phyloP scores from a whole-genome alignment of 2,888 invertebrate species.

The Yponomeuta sedellus region DNA sequence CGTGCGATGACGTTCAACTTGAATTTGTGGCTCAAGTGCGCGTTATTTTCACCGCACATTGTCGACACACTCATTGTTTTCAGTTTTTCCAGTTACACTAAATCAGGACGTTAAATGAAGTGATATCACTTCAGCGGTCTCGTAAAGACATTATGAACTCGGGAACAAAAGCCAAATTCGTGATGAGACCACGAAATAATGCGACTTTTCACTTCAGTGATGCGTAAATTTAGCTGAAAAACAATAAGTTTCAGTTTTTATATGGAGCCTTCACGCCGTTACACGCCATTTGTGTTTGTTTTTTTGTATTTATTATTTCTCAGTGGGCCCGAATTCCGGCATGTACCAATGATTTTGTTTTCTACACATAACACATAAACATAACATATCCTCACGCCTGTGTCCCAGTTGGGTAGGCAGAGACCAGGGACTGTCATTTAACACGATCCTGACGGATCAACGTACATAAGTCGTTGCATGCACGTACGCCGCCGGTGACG shows the following conservation, averaged over 20 bases:
- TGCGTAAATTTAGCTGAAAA: constrained; percentile 11
- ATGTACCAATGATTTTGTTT: too few species aligned
- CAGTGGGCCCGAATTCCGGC: too few species aligned
- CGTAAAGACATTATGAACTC: constrained; percentile 57
- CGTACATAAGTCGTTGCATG: too few species aligned
- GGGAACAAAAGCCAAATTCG: constrained; percentile 67
- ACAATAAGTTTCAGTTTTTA: constrained; percentile 12
- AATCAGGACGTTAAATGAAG: constrained; percentile 68
- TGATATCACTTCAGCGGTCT: constrained; percentile 65
- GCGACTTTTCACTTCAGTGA: constrained; percentile 31
- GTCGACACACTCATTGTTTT: constrained; percentile 66
- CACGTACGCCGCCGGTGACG: too few species aligned
- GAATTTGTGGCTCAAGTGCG: constrained; percentile 57
- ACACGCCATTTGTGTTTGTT: background rate
- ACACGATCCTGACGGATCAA: too few species aligned
- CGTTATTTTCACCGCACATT: constrained; percentile 41
- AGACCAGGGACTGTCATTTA: too few species aligned
- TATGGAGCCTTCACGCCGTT: constrained; percentile 3
- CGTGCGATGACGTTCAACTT: constrained; percentile 24
- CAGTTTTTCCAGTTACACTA: constrained; percentile 61
- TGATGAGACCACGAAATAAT: constrained; percentile 64
- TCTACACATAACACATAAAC: too few species aligned
- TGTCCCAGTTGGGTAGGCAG: too few species aligned
- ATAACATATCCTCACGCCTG: too few species aligned
- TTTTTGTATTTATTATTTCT: constrained; percentile 2